Base-by-base conservation (phyloP, 2,888 invertebrate species). In the Oscheius sp. region DNA sequence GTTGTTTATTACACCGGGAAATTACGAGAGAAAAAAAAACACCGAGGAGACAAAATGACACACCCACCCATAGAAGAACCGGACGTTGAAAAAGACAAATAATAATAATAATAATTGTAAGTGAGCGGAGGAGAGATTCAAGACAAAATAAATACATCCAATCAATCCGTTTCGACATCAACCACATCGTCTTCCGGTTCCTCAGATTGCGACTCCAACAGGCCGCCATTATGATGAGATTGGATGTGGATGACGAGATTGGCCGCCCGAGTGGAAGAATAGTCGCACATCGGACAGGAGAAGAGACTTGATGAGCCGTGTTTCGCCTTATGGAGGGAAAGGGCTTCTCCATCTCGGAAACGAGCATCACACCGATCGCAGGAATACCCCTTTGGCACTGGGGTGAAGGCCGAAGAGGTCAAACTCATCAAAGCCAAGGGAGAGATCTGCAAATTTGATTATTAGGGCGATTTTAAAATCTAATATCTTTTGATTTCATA, bases 321-420 rank as follows among this genome's bases (percentile, higher is more conserved):
- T 27, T 45, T 33, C 12, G 48, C 12, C 17, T 1, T 6, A 31
- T 64, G 64, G 3, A 23, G 48, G 10, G n/a, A 12, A 15, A 64
- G 64, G 46, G 48, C 1, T 6, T n/a, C n/a, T 2, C 29, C 27
- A 20, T 64, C 64, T 3, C 17, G 46, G 64, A 64, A 64, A 1
- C 64, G 64, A 23, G 64, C 64, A 10, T 64, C 64, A 29, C 64
- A 64, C 2, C 48, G 46, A 10, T 46, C 48, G 33, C 64, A 64
- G 34, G 17, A 6, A n/a, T 64, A 25, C 8, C 15, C 23, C n/a
- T 17, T 29, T n/a, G 63, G 23, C 27, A 66, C 57, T 10, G 55
- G 66, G n/a, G 66, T 66, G 46, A 66, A 66, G 31, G 66, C 66
- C 15, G 66, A 66, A n/a, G 25, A 31, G 23, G 57, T 55, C 31